Evolutionary conservation across 2,797 vertebrate species (phyloP).

Genomic region (Tadarida brasiliensis): DNA sequence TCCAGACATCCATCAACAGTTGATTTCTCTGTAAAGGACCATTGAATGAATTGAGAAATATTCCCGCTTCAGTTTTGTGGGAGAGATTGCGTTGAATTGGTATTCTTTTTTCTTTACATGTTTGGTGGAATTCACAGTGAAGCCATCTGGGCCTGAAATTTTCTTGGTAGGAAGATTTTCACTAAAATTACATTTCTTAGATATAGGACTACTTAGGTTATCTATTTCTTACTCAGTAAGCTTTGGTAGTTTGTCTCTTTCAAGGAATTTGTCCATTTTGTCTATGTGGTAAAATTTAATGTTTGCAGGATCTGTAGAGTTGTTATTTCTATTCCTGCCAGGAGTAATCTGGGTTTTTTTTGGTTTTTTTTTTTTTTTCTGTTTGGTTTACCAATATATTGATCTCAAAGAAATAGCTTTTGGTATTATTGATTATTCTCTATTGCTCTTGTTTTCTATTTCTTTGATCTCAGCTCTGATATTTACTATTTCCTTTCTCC

Average conservation of each 20-base stretch:
- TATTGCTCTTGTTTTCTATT: constrained; percentile 4
- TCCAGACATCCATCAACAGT: neutral
- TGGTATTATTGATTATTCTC: neutral
- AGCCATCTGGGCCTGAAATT: neutral
- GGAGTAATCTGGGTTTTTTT: neutral
- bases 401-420: constrained; percentile 9
- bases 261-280: neutral
- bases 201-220: neutral
- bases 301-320: neutral
- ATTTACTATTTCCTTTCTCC: neutral
- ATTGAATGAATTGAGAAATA: neutral
- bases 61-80: neutral
- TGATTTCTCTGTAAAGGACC: neutral
- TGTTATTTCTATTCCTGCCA: neutral
- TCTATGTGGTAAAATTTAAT: neutral
- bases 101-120: neutral
- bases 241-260: neutral
- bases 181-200: constrained; percentile 3
- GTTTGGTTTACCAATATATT: constrained; percentile 18
- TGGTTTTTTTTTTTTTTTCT: neutral
- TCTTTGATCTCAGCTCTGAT: neutral
- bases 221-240: neutral
- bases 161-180: neutral
- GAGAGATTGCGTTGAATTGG: neutral
- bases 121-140: constrained; percentile 12